Conservation (phyloP, 2,888 invertebrate species). For the Isoperla grammatica region DNA sequence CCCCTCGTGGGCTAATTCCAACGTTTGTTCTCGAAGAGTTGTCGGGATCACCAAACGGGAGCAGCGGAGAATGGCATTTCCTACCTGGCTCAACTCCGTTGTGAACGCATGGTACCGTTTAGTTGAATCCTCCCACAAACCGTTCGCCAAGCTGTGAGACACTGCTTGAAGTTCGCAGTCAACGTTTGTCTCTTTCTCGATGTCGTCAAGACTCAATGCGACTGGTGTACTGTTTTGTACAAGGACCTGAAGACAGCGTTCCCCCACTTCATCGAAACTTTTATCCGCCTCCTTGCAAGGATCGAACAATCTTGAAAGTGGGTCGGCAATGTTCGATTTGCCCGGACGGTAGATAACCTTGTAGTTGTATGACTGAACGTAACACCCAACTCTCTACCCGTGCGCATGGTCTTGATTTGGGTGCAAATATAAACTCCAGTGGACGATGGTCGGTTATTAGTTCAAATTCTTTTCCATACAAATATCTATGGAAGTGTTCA, state of each 20-base stretch:
- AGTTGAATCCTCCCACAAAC: not conserved
- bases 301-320: slow-evolving; percentile 34
- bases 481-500: slow-evolving; percentile 40
- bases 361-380: slow-evolving; percentile 32
- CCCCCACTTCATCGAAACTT: slow-evolving; percentile 3
- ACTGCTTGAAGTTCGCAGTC: not conserved
- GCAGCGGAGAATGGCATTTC: not conserved
- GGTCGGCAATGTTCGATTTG: slow-evolving; percentile 37
- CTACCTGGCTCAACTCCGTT: not conserved
- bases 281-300: too few species aligned
- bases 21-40: too few species aligned
- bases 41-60: too few species aligned
- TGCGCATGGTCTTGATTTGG: slow-evolving; percentile 33
- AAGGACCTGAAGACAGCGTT: not conserved
- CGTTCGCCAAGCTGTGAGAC: not conserved
- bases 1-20: too few species aligned
- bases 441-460: slow-evolving; percentile 40
- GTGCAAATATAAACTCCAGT: slow-evolving; percentile 38
- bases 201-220: too few species aligned
- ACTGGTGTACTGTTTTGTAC: too few species aligned
- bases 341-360: slow-evolving; percentile 30
- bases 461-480: slow-evolving; percentile 42
- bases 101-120: not conserved
- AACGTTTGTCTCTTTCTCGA: not conserved
- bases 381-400: slow-evolving; percentile 33